Evolutionary conservation across 1,140 invertebrate species (phyloP).

Genomic region (Drosophila tsacasi): DNA sequence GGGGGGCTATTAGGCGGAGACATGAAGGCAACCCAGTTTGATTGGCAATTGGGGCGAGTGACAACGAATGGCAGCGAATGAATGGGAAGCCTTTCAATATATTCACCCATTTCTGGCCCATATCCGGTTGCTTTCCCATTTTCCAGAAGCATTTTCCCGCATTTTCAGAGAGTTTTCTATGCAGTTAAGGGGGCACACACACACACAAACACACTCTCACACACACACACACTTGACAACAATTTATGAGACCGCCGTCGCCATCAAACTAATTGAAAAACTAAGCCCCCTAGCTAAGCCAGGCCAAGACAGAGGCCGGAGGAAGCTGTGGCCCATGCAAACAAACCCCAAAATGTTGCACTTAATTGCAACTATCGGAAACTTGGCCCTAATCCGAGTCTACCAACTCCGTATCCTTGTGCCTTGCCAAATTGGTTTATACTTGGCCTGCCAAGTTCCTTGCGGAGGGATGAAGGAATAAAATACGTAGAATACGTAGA

Average conservation of each 20-base stretch:
- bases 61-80: constrained; percentile 24
- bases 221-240: constrained; percentile 19
- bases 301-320: neutral
- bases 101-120: neutral
- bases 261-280: constrained; percentile 77
- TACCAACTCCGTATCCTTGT: neutral
- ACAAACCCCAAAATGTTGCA: constrained; percentile 73
- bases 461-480: neutral
- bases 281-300: constrained; percentile 48
- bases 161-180: neutral
- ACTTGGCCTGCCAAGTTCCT: constrained; percentile 57
- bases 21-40: constrained; percentile 15
- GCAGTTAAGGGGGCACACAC: neutral
- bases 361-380: constrained; percentile 75
- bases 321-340: constrained; percentile 45
- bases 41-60: constrained; percentile 37
- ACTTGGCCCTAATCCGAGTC: constrained; percentile 48
- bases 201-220: neutral
- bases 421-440: constrained; percentile 65
- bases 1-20: too few relatives aligned
- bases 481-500: neutral
- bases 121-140: too few relatives aligned
- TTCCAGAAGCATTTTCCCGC: neutral
- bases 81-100: constrained; percentile 25
- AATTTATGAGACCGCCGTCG: constrained; percentile 52